phyloP scores from a whole-genome alignment of 2,113 vertebrate genomes.

The Chauna torquata region DNA sequence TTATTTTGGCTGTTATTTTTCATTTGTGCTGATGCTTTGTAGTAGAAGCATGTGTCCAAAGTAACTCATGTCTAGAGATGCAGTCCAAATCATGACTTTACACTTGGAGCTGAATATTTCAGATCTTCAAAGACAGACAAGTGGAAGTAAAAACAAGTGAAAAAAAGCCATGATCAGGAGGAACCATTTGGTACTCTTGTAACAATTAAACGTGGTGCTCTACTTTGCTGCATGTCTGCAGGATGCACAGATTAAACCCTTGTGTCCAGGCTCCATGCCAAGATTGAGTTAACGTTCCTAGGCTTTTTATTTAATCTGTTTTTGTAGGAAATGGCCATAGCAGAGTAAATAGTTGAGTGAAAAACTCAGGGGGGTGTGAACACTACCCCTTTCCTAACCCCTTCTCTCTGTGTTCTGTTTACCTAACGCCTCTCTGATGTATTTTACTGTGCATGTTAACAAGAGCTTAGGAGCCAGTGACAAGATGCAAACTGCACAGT shows the following conservation, averaged over 20 bases:
- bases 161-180: neutral
- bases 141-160: neutral
- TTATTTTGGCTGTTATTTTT: neutral
- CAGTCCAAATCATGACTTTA: neutral
- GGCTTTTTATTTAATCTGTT: conserved; percentile 41
- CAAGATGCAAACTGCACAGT: neutral
- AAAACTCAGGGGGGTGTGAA: neutral
- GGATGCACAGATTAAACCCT: conserved; percentile 43
- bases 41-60: neutral
- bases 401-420: neutral
- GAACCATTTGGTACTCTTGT: conserved; percentile 34
- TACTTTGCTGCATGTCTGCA: neutral
- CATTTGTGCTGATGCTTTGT: neutral
- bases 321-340: neutral
- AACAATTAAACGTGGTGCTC: conserved; percentile 31
- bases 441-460: neutral
- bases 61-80: neutral
- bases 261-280: conserved; percentile 26
- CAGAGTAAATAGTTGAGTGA: neutral
- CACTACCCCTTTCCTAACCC: neutral
- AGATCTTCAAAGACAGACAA: neutral
- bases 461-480: neutral
- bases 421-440: neutral
- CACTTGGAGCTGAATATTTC: neutral
- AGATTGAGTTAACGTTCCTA: conserved; percentile 44